Base-by-base conservation (phyloP, 2,113 vertebrate genomes). In the Pantherophis guttatus region DNA sequence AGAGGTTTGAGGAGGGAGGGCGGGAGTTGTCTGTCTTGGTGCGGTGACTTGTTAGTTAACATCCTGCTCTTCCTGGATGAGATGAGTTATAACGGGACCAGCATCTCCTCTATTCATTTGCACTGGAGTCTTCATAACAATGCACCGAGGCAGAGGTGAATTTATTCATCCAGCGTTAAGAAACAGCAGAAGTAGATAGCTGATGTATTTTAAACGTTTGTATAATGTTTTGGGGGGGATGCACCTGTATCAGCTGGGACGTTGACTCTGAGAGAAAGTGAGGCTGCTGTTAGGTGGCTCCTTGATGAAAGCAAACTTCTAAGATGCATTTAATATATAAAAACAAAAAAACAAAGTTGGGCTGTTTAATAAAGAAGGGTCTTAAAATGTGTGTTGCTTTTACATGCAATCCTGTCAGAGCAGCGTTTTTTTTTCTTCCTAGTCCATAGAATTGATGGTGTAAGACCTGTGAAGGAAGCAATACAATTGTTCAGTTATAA, bases 131-230 rank as follows among this genome's bases (percentile, higher is more conserved):
- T 95, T 97, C 98, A 95, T 98, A 98, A 98, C 98, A 96, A 98
- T 98, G 98, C 98, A 97, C 97, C 97, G 98, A 98, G 97, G 98
- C 98, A 96, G 98, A 98, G 98, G 98, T 98, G 98, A 98, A 97
- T 98, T 95, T 95, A 90, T 97, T 97, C 95, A 95, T 96, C 97
- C 97, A 24, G 86, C 96, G 10, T 94, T 91, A 93, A 55, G 97
- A 95, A 96, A 96, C 89, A 93, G 96, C 94, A 89, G 58, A 89
- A 62, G 48, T 90, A 93, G 75, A 93, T 90, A 90, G 89, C 70
- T 53, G 89, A 53, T 87, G 92, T 87, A 87, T 93, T 48, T 93
- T 92, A 94, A 62, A 11, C 86, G 5, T 65, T 2, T 89, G 0
- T 33, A 33, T 90, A 65, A 86, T 90, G 75, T 90, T 11, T 86